phyloP scores from a whole-genome alignment of 2,113 vertebrate genomes.

The Numida meleagris region DNA sequence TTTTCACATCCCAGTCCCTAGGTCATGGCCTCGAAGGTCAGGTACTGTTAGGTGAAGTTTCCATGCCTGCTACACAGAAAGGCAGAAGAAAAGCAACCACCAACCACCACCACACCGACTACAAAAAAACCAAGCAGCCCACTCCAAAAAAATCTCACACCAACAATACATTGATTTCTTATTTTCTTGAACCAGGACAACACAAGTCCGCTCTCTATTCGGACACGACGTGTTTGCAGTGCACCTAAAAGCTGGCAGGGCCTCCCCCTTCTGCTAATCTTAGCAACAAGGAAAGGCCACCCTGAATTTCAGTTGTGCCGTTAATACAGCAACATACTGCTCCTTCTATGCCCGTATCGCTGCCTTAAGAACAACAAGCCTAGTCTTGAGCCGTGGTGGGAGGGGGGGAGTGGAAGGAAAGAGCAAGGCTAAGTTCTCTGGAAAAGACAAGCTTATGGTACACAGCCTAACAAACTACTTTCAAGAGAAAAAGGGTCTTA shows the following conservation, averaged over 20 bases:
- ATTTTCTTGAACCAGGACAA: background rate
- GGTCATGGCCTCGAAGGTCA: slow-evolving; percentile 31
- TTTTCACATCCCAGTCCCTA: slow-evolving; percentile 8
- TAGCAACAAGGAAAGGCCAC: background rate
- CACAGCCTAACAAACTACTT: background rate
- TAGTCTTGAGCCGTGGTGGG: background rate
- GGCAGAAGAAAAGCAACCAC: background rate
- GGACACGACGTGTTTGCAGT: too few species aligned
- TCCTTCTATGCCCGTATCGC: background rate
- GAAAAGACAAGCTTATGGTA: background rate
- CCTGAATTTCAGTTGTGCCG: background rate
- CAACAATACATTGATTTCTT: background rate
- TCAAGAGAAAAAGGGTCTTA: background rate
- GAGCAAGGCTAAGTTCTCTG: background rate
- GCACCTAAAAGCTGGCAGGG: background rate
- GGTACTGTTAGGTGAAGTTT: background rate
- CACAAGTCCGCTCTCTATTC: background rate
- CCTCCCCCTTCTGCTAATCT: background rate
- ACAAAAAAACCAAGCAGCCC: background rate
- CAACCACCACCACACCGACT: background rate
- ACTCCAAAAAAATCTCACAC: background rate
- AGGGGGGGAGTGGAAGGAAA: background rate
- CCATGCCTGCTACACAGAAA: background rate
- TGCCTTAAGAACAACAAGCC: background rate
- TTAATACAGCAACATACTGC: background rate